These are phyloP conservation scores for Pristionchus exspectatus DNA, from an alignment of 2,888 invertebrate genomes.

Conservation along the genomic window DNA sequence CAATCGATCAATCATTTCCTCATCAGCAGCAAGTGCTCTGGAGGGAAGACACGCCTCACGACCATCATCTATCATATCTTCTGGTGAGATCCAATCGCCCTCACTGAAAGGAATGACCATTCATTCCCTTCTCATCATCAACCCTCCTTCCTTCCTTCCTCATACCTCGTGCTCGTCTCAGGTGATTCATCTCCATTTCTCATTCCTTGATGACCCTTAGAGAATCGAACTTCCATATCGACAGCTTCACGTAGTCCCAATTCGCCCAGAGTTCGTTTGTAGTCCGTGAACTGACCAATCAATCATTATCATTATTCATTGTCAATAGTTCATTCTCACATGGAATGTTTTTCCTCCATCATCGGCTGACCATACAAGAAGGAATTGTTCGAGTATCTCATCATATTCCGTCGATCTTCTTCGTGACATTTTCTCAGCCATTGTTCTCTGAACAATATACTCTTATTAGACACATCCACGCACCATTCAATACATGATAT, in stretches of 20 bases:
- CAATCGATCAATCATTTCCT: neutral
- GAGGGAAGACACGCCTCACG: neutral
- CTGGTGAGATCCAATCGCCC: constrained; percentile 3
- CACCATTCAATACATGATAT: neutral
- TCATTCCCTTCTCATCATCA: neutral
- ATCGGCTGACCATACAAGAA: neutral
- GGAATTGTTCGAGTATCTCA: neutral
- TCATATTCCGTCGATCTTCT: neutral
- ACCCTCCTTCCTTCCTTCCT: neutral
- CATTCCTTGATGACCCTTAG: neutral
- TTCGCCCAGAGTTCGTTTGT: constrained; percentile 48
- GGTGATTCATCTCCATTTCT: constrained; percentile 17
- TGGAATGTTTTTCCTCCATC: neutral
- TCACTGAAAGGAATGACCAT: constrained; percentile 30
- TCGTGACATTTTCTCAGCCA: neutral
- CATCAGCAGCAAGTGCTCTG: constrained; percentile 10
- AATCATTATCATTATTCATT: neutral
- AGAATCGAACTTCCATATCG: neutral
- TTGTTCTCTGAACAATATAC: neutral
- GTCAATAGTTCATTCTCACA: neutral
- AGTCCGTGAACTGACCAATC: neutral
- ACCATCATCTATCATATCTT: neutral
- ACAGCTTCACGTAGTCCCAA: neutral
- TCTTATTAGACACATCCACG: neutral
- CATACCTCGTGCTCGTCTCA: neutral